These are phyloP conservation scores for Drosophila tropicalis DNA, from an alignment of 1,140 invertebrate genomes.

Conservation along the genomic window DNA sequence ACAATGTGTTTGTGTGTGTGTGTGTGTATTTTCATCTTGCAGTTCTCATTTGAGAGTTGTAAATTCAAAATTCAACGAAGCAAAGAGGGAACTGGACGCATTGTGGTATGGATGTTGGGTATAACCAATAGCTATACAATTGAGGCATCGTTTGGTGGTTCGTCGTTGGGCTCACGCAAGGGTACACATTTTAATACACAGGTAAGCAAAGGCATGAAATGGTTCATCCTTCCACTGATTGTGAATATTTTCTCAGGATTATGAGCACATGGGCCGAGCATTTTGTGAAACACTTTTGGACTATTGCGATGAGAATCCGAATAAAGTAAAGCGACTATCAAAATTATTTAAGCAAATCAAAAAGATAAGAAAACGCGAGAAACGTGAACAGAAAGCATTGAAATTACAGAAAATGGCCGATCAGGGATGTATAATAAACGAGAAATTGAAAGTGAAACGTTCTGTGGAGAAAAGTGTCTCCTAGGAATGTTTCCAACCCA, in stretches of 20 bases:
- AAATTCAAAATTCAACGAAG: conserved; percentile 96
- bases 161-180: conserved; percentile 89
- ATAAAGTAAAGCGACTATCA: conserved; percentile 90
- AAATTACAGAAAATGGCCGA: conserved; percentile 83
- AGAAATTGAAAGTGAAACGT: conserved; percentile 80
- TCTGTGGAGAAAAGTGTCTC: conserved; percentile 81
- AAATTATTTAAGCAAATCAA: conserved; percentile 91
- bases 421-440: conserved; percentile 83
- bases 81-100: conserved; percentile 96
- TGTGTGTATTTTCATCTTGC: conserved; percentile 26
- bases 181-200: conserved; percentile 93
- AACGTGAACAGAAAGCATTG: conserved; percentile 82
- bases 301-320: conserved; percentile 94
- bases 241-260: conserved; percentile 79
- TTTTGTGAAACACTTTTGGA: conserved; percentile 97
- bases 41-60: conserved; percentile 97
- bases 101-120: conserved; percentile 97
- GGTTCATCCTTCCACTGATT: neutral
- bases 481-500: conserved; percentile 54
- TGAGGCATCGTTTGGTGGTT: conserved; percentile 96
- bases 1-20: neutral
- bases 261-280: conserved; percentile 91
- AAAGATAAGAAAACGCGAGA: conserved; percentile 87
- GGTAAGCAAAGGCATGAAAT: conserved; percentile 43
- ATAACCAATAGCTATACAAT: conserved; percentile 97